Evolutionary conservation across 2,113 vertebrate species (phyloP).

Genomic region (Centrocercus urophasianus): DNA sequence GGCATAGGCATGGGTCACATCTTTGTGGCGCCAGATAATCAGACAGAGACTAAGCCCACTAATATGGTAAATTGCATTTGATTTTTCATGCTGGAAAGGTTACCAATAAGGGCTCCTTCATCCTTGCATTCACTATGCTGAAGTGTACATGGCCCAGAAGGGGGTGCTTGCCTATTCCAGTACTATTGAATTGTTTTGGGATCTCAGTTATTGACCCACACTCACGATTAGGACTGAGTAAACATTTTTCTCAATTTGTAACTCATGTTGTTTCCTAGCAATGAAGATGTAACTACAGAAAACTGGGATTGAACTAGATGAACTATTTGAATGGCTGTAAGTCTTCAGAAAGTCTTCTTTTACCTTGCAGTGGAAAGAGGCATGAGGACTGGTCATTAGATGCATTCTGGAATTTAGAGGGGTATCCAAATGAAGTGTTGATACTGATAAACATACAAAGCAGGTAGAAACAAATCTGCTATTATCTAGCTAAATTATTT

Average conservation of each 20-base stretch:
- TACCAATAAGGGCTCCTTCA: conserved; percentile 54
- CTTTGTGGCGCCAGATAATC: conserved; percentile 74
- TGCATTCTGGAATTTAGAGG: background rate
- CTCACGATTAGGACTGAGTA: conserved; percentile 64
- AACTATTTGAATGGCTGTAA: background rate
- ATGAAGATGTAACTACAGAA: conserved; percentile 56
- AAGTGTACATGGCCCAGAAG: conserved; percentile 14
- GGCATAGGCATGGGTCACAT: conserved; percentile 66
- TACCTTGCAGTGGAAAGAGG: background rate
- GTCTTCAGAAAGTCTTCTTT: background rate
- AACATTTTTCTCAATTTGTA: conserved; percentile 68
- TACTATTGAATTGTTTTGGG: conserved; percentile 67
- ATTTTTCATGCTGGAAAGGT: conserved; percentile 69
- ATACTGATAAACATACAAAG: background rate
- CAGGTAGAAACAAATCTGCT: background rate
- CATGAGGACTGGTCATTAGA: background rate
- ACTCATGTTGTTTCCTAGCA: conserved; percentile 50
- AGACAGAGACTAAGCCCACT: conserved; percentile 69
- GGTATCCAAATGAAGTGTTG: fast-evolving
- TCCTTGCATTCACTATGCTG: conserved; percentile 30
- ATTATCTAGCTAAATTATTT: fast-evolving
- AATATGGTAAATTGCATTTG: conserved; percentile 79
- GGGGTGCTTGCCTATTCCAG: conserved; percentile 62
- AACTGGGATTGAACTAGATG: background rate
- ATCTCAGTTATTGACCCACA: conserved; percentile 49